Conservation (phyloP, 2,888 invertebrate species). For the Cryptocephalus moraei region DNA sequence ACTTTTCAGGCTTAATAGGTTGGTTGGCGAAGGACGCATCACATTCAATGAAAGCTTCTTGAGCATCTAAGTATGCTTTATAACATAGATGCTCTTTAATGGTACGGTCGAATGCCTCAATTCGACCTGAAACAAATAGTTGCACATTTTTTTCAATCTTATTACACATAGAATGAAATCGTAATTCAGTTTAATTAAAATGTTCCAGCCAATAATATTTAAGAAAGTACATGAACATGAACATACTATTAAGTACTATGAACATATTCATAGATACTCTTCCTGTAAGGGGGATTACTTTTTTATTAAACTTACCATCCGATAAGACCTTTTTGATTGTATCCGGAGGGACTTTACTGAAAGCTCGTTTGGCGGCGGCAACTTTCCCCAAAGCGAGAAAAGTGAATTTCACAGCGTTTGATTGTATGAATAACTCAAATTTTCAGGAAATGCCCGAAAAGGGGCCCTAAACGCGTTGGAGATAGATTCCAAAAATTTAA, state of each 20-base stretch:
- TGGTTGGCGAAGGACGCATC: conserved; percentile 70
- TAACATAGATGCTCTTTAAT: conserved; percentile 81
- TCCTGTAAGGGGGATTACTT: background rate
- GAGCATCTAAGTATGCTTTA: conserved; percentile 76
- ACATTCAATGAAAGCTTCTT: conserved; percentile 86
- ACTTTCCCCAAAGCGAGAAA: conserved; percentile 75
- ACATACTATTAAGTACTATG: no score
- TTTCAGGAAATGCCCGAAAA: no score
- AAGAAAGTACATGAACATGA: no score
- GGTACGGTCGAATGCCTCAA: conserved; percentile 25
- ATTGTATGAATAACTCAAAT: conserved; percentile 75
- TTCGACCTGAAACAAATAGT: background rate
- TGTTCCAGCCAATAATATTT: no score
- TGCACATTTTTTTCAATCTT: no score
- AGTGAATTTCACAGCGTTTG: conserved; percentile 79
- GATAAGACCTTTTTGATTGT: conserved; percentile 48
- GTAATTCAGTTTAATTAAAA: no score
- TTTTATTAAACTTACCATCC: conserved; percentile 9
- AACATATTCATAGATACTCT: no score
- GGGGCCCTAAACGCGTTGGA: no score
- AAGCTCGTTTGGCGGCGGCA: conserved; percentile 69
- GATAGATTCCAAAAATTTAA: no score
- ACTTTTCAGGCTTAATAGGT: conserved; percentile 57
- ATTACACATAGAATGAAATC: no score
- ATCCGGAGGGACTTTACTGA: conserved; percentile 60